These are phyloP conservation scores for Margaritifera margaritifera DNA, from an alignment of 2,888 invertebrate genomes.

Conservation along the genomic window DNA sequence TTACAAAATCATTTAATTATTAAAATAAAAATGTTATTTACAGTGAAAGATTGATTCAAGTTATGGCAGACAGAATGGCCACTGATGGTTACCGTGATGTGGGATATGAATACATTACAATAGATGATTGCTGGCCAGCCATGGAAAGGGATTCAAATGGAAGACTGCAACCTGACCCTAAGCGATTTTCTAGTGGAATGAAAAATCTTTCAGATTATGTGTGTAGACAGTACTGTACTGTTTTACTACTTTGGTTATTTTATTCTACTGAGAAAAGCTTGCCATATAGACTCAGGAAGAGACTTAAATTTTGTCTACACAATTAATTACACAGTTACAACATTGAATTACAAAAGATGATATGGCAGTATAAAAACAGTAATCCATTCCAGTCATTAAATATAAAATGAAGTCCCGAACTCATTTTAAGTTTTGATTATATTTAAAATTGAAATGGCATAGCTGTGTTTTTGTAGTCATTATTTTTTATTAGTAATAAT, in stretches of 20 bases:
- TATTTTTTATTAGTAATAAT: too few relatives aligned
- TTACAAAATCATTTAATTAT: too few relatives aligned
- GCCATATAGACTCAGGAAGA: too few relatives aligned
- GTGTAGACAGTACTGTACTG: slow-evolving; percentile 72
- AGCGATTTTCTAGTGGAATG: slow-evolving; percentile 92
- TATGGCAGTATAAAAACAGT: too few relatives aligned
- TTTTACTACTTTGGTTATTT: slow-evolving; percentile 48
- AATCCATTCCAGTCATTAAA: too few relatives aligned
- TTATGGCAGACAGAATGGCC: slow-evolving; percentile 73
- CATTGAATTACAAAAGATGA: too few relatives aligned
- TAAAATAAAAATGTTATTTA: background rate
- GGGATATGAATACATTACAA: slow-evolving; percentile 85
- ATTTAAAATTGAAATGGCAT: too few relatives aligned
- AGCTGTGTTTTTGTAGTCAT: too few relatives aligned
- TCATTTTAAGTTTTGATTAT: too few relatives aligned
- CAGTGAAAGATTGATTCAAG: slow-evolving; percentile 69
- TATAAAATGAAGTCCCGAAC: too few relatives aligned
- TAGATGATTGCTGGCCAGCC: slow-evolving; percentile 88
- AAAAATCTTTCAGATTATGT: slow-evolving; percentile 91
- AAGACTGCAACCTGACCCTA: slow-evolving; percentile 87
- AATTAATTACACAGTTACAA: too few relatives aligned
- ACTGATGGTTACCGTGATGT: slow-evolving; percentile 89
- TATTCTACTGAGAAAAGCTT: background rate
- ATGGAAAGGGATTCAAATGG: slow-evolving; percentile 83
- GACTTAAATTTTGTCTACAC: too few relatives aligned